These are phyloP conservation scores for Elegia similella DNA, from an alignment of 2,888 invertebrate genomes.

Conservation along the genomic window DNA sequence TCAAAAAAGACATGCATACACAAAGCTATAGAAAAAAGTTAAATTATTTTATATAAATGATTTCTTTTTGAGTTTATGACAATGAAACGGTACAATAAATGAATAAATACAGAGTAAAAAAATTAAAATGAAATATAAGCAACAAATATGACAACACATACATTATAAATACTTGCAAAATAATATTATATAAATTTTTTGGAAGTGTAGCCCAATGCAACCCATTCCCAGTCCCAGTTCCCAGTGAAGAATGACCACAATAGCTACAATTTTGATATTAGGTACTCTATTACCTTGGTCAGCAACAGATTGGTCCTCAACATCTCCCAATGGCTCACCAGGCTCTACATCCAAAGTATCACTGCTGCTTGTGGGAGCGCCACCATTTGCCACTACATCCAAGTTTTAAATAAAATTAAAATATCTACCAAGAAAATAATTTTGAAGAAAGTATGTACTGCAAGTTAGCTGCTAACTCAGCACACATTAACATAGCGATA, in stretches of 20 bases:
- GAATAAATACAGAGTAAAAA: too few species aligned
- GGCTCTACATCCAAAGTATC: conserved; percentile 62
- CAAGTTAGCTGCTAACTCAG: too few species aligned
- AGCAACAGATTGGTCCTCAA: conserved; percentile 47
- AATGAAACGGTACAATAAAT: too few species aligned
- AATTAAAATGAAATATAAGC: too few species aligned
- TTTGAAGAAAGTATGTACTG: too few species aligned
- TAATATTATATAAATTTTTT: conserved; percentile 1
- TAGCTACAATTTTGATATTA: background rate
- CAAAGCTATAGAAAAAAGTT: too few species aligned
- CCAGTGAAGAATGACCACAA: background rate
- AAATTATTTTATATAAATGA: too few species aligned
- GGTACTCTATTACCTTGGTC: conserved; percentile 49
- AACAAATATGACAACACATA: too few species aligned
- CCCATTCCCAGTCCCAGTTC: background rate
- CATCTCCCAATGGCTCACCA: conserved; percentile 44
- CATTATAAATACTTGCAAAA: background rate
- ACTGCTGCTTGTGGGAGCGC: conserved; percentile 67
- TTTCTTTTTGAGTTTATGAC: too few species aligned
- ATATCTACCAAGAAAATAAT: background rate
- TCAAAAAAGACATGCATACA: too few species aligned
- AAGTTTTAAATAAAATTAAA: conserved; percentile 6
- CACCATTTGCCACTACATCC: conserved; percentile 60
- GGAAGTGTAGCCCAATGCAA: conserved; percentile 5
- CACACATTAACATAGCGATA: background rate